Base-by-base conservation (phyloP, 2,888 invertebrate species). In the Harmothoe impar region DNA sequence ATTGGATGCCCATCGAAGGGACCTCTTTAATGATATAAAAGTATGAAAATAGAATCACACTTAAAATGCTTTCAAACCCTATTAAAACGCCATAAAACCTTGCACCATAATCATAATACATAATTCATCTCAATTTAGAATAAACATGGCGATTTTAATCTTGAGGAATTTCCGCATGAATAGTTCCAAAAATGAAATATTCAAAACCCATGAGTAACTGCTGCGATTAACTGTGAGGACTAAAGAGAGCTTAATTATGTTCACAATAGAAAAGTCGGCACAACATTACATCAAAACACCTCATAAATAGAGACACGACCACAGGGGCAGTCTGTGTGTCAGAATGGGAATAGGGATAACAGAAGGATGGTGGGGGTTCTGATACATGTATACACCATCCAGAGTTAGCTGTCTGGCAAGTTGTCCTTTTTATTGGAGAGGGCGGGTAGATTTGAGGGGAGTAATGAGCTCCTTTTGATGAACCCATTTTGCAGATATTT, bases 231-330 rank as follows among this genome's bases (percentile, higher is more conserved):
- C n/a, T 62, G 23, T 62, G 62, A 15, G 62, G 23, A 20, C 62
- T 62, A 62, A 62, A 62, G 62, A 62, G 62, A 62, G 62, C 62
- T 62, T 62, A 62, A 62, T 62, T 43, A n/a, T 62, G 62, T 20
- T n/a, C 62, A 62, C 62, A 62, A 62, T 62, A 62, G 62, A 62
- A 20, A n/a, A 43, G 62, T 3, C 20, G 7, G 62, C 62, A n/a
- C 62, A 20, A 7, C n/a, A 62, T 62, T n/a, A n/a, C 20, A 3
- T 20, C 12, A 62, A 15, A 62, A n/a, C 43, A 43, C 10, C 62
- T 62, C 62, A 62, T 62, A 62, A 62, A 62, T 62, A 62, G 3
- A 62, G n/a, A 62, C n/a, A 62, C 12, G n/a, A 15, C 62, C 62
- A 3, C 20, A n/a, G 62, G 62, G 62, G 20, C 7, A 20, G 62